phyloP scores from a whole-genome alignment of 2,888 invertebrate genomes.

The Drosophila rellima region DNA sequence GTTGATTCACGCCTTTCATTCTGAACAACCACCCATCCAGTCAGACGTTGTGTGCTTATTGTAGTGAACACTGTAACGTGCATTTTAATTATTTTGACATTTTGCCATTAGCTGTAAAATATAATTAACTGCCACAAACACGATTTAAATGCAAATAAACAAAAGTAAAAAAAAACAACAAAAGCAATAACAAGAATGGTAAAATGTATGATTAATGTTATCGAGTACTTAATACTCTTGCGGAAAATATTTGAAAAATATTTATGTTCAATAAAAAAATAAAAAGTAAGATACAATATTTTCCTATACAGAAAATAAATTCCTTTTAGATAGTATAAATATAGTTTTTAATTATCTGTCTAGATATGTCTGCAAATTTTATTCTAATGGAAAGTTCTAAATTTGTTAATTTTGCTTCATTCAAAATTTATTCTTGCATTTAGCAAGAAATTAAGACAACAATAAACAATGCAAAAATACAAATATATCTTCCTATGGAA shows the following conservation, averaged over 20 bases:
- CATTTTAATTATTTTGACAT: slow-evolving; percentile 81
- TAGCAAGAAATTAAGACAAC: background rate
- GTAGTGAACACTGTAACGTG: slow-evolving; percentile 24
- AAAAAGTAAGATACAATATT: too few species aligned
- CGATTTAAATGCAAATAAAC: slow-evolving; percentile 70
- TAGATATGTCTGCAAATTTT: too few species aligned
- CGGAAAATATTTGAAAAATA: too few species aligned
- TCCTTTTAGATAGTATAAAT: too few species aligned
- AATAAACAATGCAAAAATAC: background rate
- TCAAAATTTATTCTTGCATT: background rate
- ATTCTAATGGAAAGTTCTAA: too few species aligned
- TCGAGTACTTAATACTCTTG: slow-evolving; percentile 3
- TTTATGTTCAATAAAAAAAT: too few species aligned
- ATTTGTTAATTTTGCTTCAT: too few species aligned
- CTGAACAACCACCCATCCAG: background rate
- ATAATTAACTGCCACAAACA: slow-evolving; percentile 78
- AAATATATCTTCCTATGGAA: background rate
- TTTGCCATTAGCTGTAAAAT: slow-evolving; percentile 76
- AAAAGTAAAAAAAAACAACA: slow-evolving; percentile 36
- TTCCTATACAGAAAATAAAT: background rate
- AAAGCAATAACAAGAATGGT: background rate
- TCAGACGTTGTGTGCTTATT: background rate
- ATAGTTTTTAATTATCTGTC: too few species aligned
- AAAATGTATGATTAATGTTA: background rate
- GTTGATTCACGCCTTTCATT: slow-evolving; percentile 26